Percentiles rank a stretch among this genome's conserved stretches.
These are phyloP conservation scores for Aurelia sp. DNA, from an alignment of 30 jellyfish, hydroid and myxozoan species.

Conservation along the genomic window DNA sequence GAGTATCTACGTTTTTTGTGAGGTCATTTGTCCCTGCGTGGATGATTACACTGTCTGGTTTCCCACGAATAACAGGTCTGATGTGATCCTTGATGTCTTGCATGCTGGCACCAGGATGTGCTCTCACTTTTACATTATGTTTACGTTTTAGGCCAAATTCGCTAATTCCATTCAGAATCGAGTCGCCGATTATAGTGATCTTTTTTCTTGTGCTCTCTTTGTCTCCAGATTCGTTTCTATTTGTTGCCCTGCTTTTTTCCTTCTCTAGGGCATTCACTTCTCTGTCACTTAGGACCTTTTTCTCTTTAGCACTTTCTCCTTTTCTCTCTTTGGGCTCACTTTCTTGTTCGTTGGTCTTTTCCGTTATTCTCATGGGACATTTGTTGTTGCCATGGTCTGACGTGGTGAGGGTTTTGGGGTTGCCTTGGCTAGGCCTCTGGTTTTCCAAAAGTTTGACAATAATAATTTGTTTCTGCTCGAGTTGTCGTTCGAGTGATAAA, in stretches of 20 bases:
- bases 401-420: slow-evolving; percentile 1
- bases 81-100: slow-evolving; percentile 3
- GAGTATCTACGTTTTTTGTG: slow-evolving; percentile 9
- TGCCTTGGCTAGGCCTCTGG: slow-evolving; percentile 11
- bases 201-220: background rate
- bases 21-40: slow-evolving; percentile 4
- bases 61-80: slow-evolving; percentile 2
- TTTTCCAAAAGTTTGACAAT: slow-evolving; percentile 10
- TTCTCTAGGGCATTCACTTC: too few relatives aligned
- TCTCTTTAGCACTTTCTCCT: too few relatives aligned
- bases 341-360: background rate
- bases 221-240: too few relatives aligned
- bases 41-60: slow-evolving; percentile 8
- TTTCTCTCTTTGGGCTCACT: too few relatives aligned
- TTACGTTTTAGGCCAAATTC: background rate
- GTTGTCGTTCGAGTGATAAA: background rate
- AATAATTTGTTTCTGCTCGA: slow-evolving; percentile 2
- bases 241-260: too few relatives aligned
- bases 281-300: too few relatives aligned
- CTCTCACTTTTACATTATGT: background rate
- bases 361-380: background rate
- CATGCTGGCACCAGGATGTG: slow-evolving; percentile 4
- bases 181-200: slow-evolving; percentile 6
- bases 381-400: background rate
- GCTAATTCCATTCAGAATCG: slow-evolving; percentile 5